phyloP scores from a whole-genome alignment of 2,888 invertebrate species.

The Diarsia rubi region DNA sequence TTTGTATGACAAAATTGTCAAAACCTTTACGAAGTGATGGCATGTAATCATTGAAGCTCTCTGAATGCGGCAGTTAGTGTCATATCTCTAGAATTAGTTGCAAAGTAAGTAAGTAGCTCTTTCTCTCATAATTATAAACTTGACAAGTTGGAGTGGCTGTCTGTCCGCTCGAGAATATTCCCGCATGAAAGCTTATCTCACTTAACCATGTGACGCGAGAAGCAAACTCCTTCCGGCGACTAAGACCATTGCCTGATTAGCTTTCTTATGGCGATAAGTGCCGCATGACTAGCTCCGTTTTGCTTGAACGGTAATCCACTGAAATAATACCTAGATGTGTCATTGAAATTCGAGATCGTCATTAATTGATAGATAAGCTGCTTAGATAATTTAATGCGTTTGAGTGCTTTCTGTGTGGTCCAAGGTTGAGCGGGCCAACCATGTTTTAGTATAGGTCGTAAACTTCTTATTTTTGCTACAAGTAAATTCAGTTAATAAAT shows the following conservation, averaged over 20 bases:
- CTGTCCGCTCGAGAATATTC: constrained; percentile 51
- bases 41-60: no score
- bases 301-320: constrained; percentile 48
- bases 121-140: constrained; percentile 47
- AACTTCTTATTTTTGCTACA: constrained; percentile 2
- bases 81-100: constrained; percentile 17
- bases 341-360: constrained; percentile 42
- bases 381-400: constrained; percentile 41
- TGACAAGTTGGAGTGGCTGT: constrained; percentile 50
- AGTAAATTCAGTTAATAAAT: background rate
- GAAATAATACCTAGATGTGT: constrained; percentile 54
- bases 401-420: constrained; percentile 38
- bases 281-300: constrained; percentile 50
- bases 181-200: constrained; percentile 51
- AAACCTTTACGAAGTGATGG: no score
- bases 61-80: no score
- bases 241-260: constrained; percentile 57
- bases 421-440: background rate
- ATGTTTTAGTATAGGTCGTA: background rate
- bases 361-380: constrained; percentile 52
- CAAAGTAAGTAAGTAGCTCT: constrained; percentile 27
- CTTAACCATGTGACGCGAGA: constrained; percentile 50
- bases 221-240: constrained; percentile 49
- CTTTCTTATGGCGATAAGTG: constrained; percentile 54
- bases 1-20: no score